Evolutionary conservation across 1,140 invertebrate genomes (phyloP).

Genomic region (Solenopsis invicta): DNA sequence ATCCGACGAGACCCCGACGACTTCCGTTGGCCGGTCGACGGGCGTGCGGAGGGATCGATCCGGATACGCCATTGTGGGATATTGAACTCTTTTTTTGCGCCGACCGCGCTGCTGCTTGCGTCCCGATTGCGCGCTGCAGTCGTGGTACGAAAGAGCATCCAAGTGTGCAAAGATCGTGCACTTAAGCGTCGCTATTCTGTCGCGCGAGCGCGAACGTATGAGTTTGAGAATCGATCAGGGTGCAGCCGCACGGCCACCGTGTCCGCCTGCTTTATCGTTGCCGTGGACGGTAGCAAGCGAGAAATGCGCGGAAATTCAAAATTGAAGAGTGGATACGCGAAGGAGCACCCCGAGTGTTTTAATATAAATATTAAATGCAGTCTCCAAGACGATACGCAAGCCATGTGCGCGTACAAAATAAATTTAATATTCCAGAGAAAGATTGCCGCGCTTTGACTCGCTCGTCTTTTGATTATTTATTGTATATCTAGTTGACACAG

Average conservation of each 20-base stretch:
- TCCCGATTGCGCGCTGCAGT: conserved; percentile 39
- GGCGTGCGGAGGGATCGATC: conserved; percentile 58
- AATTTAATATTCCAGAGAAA: conserved; percentile 26
- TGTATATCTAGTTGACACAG: not conserved
- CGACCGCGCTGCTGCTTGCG: conserved; percentile 15
- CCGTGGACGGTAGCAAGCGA: not conserved
- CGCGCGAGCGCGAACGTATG: conserved; percentile 30
- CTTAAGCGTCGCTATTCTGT: conserved; percentile 55
- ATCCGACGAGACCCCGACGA: conserved; percentile 70
- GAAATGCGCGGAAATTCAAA: conserved; percentile 8
- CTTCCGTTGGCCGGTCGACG: conserved; percentile 59
- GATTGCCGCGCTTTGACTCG: not conserved
- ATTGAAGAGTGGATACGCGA: not conserved
- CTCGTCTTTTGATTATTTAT: conserved; percentile 31
- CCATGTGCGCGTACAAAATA: not conserved
- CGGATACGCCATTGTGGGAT: conserved; percentile 64
- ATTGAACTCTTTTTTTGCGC: conserved; percentile 67
- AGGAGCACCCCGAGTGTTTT: not conserved
- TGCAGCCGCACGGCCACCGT: not conserved
- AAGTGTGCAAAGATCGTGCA: conserved; percentile 54
- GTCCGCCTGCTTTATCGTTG: conserved; percentile 33
- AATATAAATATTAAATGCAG: conserved; percentile 50
- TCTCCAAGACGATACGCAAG: not conserved
- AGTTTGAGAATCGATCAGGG: conserved; percentile 46
- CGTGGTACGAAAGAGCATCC: conserved; percentile 39